Evolutionary conservation across 2,888 invertebrate genomes (phyloP).

Genomic region (Endomychus coccineus): DNA sequence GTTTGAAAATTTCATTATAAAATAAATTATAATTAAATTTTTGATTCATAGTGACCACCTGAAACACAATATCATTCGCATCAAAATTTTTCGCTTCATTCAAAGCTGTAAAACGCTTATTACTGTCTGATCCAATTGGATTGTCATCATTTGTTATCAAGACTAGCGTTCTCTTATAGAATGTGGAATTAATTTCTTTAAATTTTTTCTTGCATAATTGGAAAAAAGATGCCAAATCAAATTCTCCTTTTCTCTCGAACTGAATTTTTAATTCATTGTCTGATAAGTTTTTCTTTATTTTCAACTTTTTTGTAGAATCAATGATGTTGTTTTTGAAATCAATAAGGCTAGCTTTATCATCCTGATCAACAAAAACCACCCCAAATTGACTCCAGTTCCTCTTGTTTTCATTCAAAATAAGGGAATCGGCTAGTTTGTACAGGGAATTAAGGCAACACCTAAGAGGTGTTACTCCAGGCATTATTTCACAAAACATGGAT

Average conservation of each 20-base stretch:
- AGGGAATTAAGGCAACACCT: slow-evolving; percentile 29
- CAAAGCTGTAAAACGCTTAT: slow-evolving; percentile 29
- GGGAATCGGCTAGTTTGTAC: slow-evolving; percentile 27
- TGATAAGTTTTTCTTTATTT: slow-evolving; percentile 18
- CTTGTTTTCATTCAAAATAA: slow-evolving; percentile 25
- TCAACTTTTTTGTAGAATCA: slow-evolving; percentile 26
- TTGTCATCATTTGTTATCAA: slow-evolving; percentile 34
- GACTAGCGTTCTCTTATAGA: slow-evolving; percentile 27
- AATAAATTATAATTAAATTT: slow-evolving; percentile 30
- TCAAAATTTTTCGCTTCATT: slow-evolving; percentile 33
- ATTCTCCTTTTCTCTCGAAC: slow-evolving; percentile 24
- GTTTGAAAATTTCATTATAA: slow-evolving; percentile 32
- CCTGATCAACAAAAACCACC: slow-evolving; percentile 26
- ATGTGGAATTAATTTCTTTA: slow-evolving; percentile 25
- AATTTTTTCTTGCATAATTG: slow-evolving; percentile 31
- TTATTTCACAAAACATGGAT: slow-evolving; percentile 28
- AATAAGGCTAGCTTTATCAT: slow-evolving; percentile 22
- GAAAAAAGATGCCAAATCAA: slow-evolving; percentile 31
- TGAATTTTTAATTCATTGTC: slow-evolving; percentile 23
- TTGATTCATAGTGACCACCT: slow-evolving; percentile 8
- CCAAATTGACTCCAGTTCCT: slow-evolving; percentile 30
- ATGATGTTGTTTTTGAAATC: slow-evolving; percentile 24
- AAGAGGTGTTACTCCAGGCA: slow-evolving; percentile 23
- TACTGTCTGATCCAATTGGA: slow-evolving; percentile 27
- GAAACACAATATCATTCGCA: slow-evolving; percentile 12